These are phyloP conservation scores for Apaloderma vittatum DNA, from an alignment of 2,113 vertebrate species.

Conservation along the genomic window DNA sequence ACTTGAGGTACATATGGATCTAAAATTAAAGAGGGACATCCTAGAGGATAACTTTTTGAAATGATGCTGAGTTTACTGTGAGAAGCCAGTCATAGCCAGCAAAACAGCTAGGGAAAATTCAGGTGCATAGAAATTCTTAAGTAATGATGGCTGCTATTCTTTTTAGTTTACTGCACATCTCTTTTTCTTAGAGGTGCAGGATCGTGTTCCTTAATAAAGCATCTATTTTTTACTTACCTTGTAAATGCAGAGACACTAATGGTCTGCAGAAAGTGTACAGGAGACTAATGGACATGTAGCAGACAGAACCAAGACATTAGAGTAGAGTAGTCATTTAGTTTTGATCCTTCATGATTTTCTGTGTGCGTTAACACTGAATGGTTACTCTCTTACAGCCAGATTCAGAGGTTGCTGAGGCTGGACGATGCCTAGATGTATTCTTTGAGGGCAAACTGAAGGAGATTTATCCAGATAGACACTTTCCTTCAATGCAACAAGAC, in stretches of 20 bases:
- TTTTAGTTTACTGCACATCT: neutral
- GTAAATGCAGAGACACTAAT: neutral
- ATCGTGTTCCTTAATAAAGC: neutral
- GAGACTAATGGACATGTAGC: neutral
- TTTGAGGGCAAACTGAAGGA: slow-evolving; percentile 89
- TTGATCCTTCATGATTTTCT: neutral
- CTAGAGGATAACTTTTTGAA: neutral
- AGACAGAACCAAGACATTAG: neutral
- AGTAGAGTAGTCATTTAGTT: neutral
- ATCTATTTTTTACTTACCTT: neutral
- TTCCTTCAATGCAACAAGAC: slow-evolving; percentile 81
- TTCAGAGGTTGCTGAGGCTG: slow-evolving; percentile 96
- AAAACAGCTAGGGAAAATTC: neutral
- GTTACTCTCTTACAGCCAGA: slow-evolving; percentile 84
- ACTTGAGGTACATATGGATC: neutral
- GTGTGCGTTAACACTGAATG: neutral
- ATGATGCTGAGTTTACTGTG: neutral
- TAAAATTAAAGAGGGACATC: slow-evolving; percentile 45
- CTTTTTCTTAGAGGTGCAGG: neutral
- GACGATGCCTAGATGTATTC: slow-evolving; percentile 89
- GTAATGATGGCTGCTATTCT: neutral
- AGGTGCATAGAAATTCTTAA: neutral
- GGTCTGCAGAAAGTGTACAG: neutral
- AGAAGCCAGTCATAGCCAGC: neutral
- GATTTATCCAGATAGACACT: slow-evolving; percentile 86